phyloP scores from a whole-genome alignment of 2,113 vertebrate species.

The Hylia prasina region DNA sequence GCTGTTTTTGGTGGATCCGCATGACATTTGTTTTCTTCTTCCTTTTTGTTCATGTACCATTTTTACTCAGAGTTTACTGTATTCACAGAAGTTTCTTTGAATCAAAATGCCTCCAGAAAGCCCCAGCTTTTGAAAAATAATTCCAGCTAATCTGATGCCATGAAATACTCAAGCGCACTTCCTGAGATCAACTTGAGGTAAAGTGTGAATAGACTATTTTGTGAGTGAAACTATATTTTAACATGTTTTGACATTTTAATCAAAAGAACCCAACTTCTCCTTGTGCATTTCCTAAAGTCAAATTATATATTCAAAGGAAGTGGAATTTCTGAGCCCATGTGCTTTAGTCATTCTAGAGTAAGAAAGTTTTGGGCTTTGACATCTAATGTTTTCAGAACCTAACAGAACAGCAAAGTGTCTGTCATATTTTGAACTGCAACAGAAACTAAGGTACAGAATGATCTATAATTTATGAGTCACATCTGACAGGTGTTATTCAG shows the following conservation, averaged over 20 bases:
- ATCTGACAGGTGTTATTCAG: background rate
- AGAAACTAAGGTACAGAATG: background rate
- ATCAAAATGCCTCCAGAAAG: background rate
- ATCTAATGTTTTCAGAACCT: background rate
- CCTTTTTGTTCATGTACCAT: background rate
- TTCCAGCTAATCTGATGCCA: background rate
- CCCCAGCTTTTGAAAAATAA: background rate
- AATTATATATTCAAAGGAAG: background rate
- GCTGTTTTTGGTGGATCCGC: background rate
- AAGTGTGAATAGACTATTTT: background rate
- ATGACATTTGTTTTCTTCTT: background rate
- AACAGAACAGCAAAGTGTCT: background rate
- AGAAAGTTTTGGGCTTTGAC: background rate
- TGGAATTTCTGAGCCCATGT: background rate
- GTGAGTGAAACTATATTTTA: background rate
- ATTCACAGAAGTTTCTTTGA: background rate
- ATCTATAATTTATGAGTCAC: background rate
- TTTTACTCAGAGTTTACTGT: background rate
- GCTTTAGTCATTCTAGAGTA: background rate
- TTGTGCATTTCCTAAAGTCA: background rate
- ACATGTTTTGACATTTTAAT: slow-evolving; percentile 8
- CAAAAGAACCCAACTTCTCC: background rate
- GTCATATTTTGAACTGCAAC: background rate
- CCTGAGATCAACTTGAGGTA: background rate
- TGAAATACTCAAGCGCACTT: background rate